Base-by-base conservation (phyloP, 2,888 invertebrate genomes). In the Dryadula phaetusa region DNA sequence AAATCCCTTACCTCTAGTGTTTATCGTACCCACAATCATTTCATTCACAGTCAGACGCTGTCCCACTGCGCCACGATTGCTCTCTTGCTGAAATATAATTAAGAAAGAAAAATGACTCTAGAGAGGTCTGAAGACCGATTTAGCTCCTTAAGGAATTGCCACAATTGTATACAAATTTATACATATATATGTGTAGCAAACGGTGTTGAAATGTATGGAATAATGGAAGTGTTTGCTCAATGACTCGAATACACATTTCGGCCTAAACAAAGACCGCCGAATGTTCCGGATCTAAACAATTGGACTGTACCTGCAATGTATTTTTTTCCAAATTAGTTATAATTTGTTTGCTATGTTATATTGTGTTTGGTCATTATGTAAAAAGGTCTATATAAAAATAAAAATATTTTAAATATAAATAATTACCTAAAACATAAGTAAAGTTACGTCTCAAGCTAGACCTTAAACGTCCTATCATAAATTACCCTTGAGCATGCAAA, bases 191-290 rank as follows among this genome's bases (percentile, higher is more conserved):
- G 2, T 53, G 3, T 28, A 40, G 7, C 40, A 52, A 42, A n/a
- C 12, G 14, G 40, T 37, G 16, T 16, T 49, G 25, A 37, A 40
- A 22, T 49, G 20, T 6, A 34, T 16, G 34, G 37, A 40, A 62
- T 52, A 62, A 40, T 49, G 12, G 40, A 37, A 14, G 44, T 58
- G 54, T 40, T 56, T 66, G 37, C 40, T 52, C 49, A 54, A 62
- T 40, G 37, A 66, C n/a, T 42, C 14, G 28, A 37, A 46, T 44
- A 28, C 61, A 58, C 56, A 56, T 58, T 63, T 54, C 28, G 42
- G 62, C 32, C 52, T 52, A 32, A 67, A 67, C 67, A 60, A 67
- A 67, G 63, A 44, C 58, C 28, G 22, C 52, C 44, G 42, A 67
- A 52, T 14, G 18, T 25, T 25, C 16, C 16, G 53, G 14, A 54